A percentile compares a stretch with the other conserved stretches of the same genome.
These are phyloP conservation scores for Lutraria rhynchaena DNA, from an alignment of 1,140 invertebrate species.

Conservation along the genomic window DNA sequence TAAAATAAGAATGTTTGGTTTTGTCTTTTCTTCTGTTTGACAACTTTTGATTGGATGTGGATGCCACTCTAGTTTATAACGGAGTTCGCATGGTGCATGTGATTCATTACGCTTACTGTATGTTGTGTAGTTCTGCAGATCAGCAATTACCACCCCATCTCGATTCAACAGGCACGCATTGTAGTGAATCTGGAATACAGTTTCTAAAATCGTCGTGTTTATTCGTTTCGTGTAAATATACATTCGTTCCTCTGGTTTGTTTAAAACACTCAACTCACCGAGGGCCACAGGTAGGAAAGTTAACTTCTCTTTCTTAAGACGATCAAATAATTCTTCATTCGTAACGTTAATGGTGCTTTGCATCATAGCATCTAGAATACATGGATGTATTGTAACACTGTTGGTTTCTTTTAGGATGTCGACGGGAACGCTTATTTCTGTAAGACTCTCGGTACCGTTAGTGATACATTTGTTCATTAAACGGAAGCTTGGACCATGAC, in stretches of 20 bases:
- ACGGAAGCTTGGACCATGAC: constrained; percentile 7
- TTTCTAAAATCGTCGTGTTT: constrained; percentile 3
- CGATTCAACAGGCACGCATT: too few relatives aligned
- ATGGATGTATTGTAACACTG: constrained; percentile 2
- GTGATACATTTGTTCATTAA: not conserved
- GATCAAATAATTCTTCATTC: not conserved
- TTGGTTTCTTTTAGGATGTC: not conserved
- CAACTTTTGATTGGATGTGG: not conserved
- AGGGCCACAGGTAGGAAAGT: constrained; percentile 6
- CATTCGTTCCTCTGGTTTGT: not conserved
- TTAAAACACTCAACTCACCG: not conserved
- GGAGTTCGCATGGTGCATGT: constrained; percentile 19
- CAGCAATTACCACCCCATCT: not conserved
- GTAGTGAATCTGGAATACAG: not conserved
- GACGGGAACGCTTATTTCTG: not conserved
- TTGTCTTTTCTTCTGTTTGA: too few relatives aligned
- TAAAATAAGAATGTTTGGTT: too few relatives aligned
- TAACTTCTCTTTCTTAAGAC: not conserved
- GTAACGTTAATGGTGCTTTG: not conserved
- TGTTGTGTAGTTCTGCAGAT: constrained; percentile 30
- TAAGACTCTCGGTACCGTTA: not conserved
- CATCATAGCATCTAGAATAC: constrained; percentile 19
- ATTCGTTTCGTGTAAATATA: not conserved
- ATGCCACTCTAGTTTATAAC: not conserved
- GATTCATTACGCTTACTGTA: constrained; percentile 19